Percentiles rank a stretch among this genome's conserved stretches.
Evolutionary conservation across 1,140 invertebrate genomes (phyloP).

Genomic region (Diplogasteroides magnus): DNA sequence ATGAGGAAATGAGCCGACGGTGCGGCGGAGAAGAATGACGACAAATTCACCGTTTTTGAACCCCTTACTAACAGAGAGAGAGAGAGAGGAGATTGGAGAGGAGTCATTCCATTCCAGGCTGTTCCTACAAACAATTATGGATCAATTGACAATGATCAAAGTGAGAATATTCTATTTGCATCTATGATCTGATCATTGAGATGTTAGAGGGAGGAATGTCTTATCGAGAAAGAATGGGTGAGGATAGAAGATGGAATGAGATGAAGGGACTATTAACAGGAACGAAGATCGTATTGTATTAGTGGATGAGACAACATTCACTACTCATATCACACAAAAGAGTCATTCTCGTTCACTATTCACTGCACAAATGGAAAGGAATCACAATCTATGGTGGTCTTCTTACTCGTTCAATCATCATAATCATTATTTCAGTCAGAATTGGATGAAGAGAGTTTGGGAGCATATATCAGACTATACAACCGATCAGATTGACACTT

Average conservation of each 20-base stretch:
- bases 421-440: too few relatives aligned
- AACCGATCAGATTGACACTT: slow-evolving; percentile 39
- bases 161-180: too few relatives aligned
- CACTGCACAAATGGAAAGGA: not conserved
- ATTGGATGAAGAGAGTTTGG: not conserved
- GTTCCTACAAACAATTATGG: not conserved
- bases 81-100: not conserved
- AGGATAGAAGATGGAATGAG: too few relatives aligned
- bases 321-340: not conserved
- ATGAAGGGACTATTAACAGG: too few relatives aligned
- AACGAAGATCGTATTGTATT: not conserved
- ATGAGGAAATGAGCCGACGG: slow-evolving; percentile 12
- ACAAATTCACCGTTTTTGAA: too few relatives aligned
- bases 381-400: too few relatives aligned
- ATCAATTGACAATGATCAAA: slow-evolving; percentile 3
- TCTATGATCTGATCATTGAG: too few relatives aligned
- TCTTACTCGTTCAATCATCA: too few relatives aligned
- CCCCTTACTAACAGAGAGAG: not conserved
- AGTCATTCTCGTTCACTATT: not conserved
- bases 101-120: not conserved
- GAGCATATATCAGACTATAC: slow-evolving; percentile 19
- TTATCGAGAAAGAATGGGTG: too few relatives aligned
- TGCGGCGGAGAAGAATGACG: too few relatives aligned
- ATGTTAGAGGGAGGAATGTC: too few relatives aligned
- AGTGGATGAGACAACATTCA: not conserved